These are phyloP conservation scores for Drosophila rellima DNA, from an alignment of 2,888 invertebrate species.

Conservation along the genomic window DNA sequence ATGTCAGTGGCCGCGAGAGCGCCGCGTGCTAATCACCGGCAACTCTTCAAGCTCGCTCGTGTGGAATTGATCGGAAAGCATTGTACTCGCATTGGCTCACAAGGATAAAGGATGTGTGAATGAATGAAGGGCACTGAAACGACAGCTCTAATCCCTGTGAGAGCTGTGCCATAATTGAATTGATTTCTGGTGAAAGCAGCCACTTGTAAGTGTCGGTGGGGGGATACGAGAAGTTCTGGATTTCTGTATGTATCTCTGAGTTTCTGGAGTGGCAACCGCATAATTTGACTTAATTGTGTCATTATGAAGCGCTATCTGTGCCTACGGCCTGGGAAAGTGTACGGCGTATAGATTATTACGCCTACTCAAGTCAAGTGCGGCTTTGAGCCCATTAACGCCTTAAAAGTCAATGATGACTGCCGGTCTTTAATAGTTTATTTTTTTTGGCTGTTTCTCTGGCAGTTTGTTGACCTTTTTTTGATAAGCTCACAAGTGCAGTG, in stretches of 20 bases:
- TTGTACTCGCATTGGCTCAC: slow-evolving; percentile 54
- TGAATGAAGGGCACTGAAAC: not conserved
- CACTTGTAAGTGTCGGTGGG: slow-evolving; percentile 64
- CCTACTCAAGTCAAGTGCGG: slow-evolving; percentile 70
- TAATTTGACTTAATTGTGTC: slow-evolving; percentile 80
- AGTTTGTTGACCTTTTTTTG: slow-evolving; percentile 63
- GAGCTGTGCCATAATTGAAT: slow-evolving; percentile 62
- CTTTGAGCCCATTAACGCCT: slow-evolving; percentile 46
- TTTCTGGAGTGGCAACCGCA: slow-evolving; percentile 43
- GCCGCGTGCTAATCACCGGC: slow-evolving; percentile 80
- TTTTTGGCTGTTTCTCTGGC: not conserved
- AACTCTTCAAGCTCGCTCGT: slow-evolving; percentile 82
- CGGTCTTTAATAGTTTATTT: slow-evolving; percentile 18
- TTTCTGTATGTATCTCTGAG: not conserved
- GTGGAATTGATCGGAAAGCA: slow-evolving; percentile 75
- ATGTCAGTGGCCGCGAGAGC: slow-evolving; percentile 16
- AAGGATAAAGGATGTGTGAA: slow-evolving; percentile 31
- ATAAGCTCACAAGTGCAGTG: slow-evolving; percentile 21
- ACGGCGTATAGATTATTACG: slow-evolving; percentile 4
- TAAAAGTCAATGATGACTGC: slow-evolving; percentile 16
- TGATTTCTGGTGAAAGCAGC: slow-evolving; percentile 68
- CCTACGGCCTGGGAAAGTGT: slow-evolving; percentile 29
- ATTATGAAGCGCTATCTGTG: slow-evolving; percentile 62
- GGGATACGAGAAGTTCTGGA: not conserved
- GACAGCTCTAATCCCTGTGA: slow-evolving; percentile 66